Evolutionary conservation across 1,140 invertebrate genomes (phyloP), one percentile per base, ranked within the genome.

Genomic region (Drosophila persimilis): DNA sequence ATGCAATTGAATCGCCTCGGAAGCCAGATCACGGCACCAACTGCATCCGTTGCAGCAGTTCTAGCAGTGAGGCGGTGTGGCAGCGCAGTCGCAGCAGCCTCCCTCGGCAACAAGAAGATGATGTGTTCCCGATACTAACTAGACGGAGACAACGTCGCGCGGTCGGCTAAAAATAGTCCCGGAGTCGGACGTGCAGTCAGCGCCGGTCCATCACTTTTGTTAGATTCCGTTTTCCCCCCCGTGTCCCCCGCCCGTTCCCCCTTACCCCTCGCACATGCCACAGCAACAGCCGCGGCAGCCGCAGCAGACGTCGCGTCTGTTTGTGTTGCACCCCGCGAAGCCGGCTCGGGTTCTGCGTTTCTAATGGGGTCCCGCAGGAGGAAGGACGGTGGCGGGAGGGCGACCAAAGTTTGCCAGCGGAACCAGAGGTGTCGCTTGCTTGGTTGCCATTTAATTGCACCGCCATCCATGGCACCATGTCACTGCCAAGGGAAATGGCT

Each of bases 1-100:
- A 88, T 88, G 83, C 83, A 88, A 88, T 88, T 88, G 83, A 88
- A 77, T 63, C 50, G 70, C 29, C 35, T 39, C 35, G 35, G 35
- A 39, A 13, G 35, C 54, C 71, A 62, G 72, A 73, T 73, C 61
- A 50, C 60, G 53, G 50, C 65, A 44, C 63, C 65, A 43, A 69
- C 63, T 69, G 65, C 65, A 69, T 69, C 65, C 63, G 65, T 69
- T 39, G 65, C 63, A 56, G 47, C 51, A 67, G 47, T 67, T 57
- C n/a, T 35, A 46, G 55, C 46, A 39, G 35, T 39, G 11, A 39
- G 35, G 43, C 41, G 43, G 59, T 29, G 22, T 26, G 53, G 45
- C 54, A 57, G 58, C 56, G 64, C 81, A 86, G 79, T 75, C 53
- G 62, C 29, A 31, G 31, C 35, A 39, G 35, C 35, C 35, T 39